Evolutionary conservation across 2,888 invertebrate genomes (phyloP).

Genomic region (Epicampocera succincta): DNA sequence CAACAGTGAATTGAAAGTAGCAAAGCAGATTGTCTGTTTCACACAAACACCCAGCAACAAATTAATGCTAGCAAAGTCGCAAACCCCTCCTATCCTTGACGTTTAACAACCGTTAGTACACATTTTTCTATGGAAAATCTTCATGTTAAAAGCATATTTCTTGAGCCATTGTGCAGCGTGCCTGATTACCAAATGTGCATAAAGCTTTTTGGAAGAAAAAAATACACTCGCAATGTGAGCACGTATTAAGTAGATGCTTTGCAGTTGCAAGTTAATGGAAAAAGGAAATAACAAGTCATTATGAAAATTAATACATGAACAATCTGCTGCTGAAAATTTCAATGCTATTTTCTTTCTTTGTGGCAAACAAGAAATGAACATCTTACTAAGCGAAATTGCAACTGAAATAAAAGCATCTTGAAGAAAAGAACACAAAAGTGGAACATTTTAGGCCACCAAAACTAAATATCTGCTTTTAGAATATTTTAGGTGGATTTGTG

Average conservation of each 20-base stretch:
- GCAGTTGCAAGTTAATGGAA: slow-evolving; percentile 27
- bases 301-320: slow-evolving; percentile 57
- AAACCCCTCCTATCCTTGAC: no score
- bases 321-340: slow-evolving; percentile 35
- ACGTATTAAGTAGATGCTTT: slow-evolving; percentile 4
- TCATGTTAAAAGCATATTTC: no score
- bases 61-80: no score
- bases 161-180: no score
- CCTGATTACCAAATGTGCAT: no score
- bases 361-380: neutral
- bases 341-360: neutral
- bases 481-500: no score
- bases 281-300: slow-evolving; percentile 59
- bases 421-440: neutral
- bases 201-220: no score
- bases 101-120: no score
- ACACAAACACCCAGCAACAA: neutral
- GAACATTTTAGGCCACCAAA: neutral
- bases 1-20: slow-evolving; percentile 1
- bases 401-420: neutral
- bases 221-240: neutral
- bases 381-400: neutral
- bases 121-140: no score
- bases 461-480: no score
- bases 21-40: slow-evolving; percentile 39